These are phyloP conservation scores for Drosophila longiperda DNA, from an alignment of 2,888 invertebrate genomes.

Conservation along the genomic window DNA sequence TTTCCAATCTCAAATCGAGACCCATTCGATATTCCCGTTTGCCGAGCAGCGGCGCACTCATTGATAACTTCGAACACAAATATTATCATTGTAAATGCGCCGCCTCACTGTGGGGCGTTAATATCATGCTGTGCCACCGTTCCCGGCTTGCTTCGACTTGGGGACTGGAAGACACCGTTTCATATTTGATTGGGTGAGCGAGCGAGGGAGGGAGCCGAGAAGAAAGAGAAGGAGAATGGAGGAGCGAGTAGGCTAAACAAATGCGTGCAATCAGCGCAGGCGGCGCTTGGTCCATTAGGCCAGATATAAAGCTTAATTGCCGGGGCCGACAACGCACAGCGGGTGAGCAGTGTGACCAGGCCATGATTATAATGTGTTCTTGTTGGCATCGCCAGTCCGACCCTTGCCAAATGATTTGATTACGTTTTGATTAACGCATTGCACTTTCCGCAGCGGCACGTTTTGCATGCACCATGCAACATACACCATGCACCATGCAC, in stretches of 20 bases:
- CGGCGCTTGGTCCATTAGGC: slow-evolving; percentile 84
- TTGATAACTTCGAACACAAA: slow-evolving; percentile 78
- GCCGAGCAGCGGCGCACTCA: slow-evolving; percentile 56
- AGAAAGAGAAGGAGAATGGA: slow-evolving; percentile 2
- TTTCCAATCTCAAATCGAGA: slow-evolving; percentile 15
- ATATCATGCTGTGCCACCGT: slow-evolving; percentile 81
- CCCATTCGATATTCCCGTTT: slow-evolving; percentile 44
- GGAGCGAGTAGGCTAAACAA: slow-evolving; percentile 71
- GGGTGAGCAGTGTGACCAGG: slow-evolving; percentile 71
- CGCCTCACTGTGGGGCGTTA: slow-evolving; percentile 82
- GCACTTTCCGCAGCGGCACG: slow-evolving; percentile 71
- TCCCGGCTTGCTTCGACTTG: slow-evolving; percentile 35
- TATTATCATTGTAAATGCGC: slow-evolving; percentile 80
- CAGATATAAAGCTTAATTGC: slow-evolving; percentile 85
- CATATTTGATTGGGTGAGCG: slow-evolving; percentile 75
- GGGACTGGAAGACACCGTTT: slow-evolving; percentile 49
- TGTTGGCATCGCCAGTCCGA: slow-evolving; percentile 18
- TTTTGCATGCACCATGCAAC: slow-evolving; percentile 60
- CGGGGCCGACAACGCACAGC: slow-evolving; percentile 82
- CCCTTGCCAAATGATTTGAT: slow-evolving; percentile 79
- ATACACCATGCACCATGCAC: slow-evolving; percentile 23
- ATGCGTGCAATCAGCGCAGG: slow-evolving; percentile 83
- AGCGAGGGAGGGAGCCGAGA: slow-evolving; percentile 14
- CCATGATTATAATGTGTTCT: slow-evolving; percentile 64
- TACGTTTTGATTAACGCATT: slow-evolving; percentile 79